phyloP scores from a whole-genome alignment of 2,113 vertebrate genomes.

The Electrona antarctica region DNA sequence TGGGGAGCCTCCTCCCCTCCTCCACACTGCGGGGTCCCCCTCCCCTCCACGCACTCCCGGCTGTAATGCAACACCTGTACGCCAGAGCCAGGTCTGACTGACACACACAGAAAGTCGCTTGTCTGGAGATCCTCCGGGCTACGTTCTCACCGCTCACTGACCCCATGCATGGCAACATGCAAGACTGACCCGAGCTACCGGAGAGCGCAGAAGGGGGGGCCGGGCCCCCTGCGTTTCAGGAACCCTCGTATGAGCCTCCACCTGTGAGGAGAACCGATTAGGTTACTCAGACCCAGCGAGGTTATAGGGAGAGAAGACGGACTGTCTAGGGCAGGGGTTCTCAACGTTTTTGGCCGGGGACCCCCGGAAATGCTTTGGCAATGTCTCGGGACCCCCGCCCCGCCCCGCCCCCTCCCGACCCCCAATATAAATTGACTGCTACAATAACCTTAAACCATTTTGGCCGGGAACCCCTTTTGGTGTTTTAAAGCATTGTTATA shows the following conservation, averaged over 20 bases:
- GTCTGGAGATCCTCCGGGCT: neutral
- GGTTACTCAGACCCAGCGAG: neutral
- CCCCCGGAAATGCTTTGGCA: no score
- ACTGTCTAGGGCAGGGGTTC: no score
- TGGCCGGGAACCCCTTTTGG: no score
- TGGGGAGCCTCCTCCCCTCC: no score
- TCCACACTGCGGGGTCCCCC: no score
- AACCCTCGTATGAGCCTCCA: neutral
- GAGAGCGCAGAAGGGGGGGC: neutral
- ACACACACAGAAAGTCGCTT: neutral
- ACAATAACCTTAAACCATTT: no score
- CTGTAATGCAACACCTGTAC: neutral
- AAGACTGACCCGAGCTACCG: neutral
- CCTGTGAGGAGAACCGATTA: neutral
- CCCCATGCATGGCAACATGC: neutral
- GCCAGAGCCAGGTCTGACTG: neutral
- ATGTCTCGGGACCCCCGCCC: no score
- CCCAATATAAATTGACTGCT: no score
- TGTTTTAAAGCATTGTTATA: no score
- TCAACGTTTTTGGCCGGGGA: no score
- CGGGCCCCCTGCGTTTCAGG: neutral
- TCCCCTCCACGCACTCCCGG: neutral
- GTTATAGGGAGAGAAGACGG: no score
- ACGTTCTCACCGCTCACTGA: neutral
- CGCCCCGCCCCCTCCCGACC: no score